Evolutionary conservation across 2,797 vertebrate genomes (phyloP), one percentile per base, ranked within the genome.

Genomic region (Dermochelys coriacea): DNA sequence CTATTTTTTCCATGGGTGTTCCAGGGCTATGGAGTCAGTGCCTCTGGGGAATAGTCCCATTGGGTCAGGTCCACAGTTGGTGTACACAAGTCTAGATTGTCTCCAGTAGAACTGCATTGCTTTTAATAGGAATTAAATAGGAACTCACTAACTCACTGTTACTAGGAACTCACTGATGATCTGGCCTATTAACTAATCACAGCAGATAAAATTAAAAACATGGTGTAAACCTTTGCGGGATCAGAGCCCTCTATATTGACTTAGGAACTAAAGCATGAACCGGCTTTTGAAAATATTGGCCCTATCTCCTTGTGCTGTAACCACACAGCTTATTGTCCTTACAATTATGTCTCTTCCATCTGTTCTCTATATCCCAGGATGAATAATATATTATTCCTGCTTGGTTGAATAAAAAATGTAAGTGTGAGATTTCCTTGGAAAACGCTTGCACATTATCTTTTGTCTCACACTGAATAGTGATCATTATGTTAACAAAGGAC

Each of bases 301-400:
- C 88, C 81, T 80, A 64, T 3, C 88, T 93, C 89, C 90, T 89
- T 82, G 88, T 71, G 86, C 87, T 92, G 77, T 95, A 96, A 94
- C 88, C 79, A 18, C 29, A 16, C 27, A 23, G 27, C 45, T 21
- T 37, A 31, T 34, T n/a, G 31, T 75, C 79, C 86, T 87, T 92
- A 96, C 94, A 96, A 94, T 91, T 95, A 90, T 95, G 90, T 87
- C 86, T 91, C 91, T 96, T 98, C 96, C 95, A 97, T 96, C 94
- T 92, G 90, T 45, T 94, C 95, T 93, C 95, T 85, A 5, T 52
- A 78, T 90, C 91, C 90, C 81, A 6, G 83, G 41, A 59, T 93
- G 90, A 97, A 94, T 95, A 93, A 96, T 85, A 80, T 84, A 55
- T 94, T 95, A 97, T 92, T 91, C 85, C 93, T 12, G 0, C 89